A percentile compares a stretch with the other conserved stretches of the same genome.
Conservation (phyloP, 2,113 vertebrate genomes). For the Pseudolaguvia tuberculata region DNA sequence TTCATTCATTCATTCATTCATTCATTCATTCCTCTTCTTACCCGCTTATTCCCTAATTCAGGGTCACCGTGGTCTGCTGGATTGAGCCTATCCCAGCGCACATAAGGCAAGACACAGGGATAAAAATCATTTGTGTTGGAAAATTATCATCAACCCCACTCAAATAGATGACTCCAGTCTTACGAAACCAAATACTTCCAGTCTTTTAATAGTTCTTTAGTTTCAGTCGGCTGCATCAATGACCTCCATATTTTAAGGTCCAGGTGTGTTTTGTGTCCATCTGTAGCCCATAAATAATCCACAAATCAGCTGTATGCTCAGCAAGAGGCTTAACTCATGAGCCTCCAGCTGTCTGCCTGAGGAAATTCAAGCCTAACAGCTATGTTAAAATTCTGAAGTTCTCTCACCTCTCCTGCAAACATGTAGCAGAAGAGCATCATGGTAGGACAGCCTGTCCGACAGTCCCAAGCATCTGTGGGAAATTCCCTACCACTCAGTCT, state of each 20-base stretch:
- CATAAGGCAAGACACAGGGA: too few species aligned
- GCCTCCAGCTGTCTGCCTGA: conserved; percentile 16
- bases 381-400: conserved; percentile 8
- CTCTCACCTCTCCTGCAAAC: conserved; percentile 9
- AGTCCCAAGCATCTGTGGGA: conserved; percentile 34
- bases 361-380: conserved; percentile 18
- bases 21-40: too few species aligned
- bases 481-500: conserved; percentile 39
- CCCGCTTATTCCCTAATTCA: too few species aligned
- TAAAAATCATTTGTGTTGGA: neutral
- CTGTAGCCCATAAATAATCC: conserved; percentile 26
- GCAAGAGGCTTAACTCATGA: neutral
- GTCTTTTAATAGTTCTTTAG: neutral
- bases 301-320: conserved; percentile 16
- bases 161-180: neutral
- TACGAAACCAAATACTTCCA: neutral
- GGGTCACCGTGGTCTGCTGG: too few species aligned
- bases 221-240: neutral
- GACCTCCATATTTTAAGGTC: neutral
- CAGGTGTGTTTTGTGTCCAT: conserved; percentile 25
- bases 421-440: conserved; percentile 4
- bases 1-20: too few species aligned
- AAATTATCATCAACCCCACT: neutral
- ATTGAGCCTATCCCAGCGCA: too few species aligned
- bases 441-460: conserved; percentile 16